Evolutionary conservation across 1,140 invertebrate genomes (phyloP).

Genomic region (Trissolcus basalis): DNA sequence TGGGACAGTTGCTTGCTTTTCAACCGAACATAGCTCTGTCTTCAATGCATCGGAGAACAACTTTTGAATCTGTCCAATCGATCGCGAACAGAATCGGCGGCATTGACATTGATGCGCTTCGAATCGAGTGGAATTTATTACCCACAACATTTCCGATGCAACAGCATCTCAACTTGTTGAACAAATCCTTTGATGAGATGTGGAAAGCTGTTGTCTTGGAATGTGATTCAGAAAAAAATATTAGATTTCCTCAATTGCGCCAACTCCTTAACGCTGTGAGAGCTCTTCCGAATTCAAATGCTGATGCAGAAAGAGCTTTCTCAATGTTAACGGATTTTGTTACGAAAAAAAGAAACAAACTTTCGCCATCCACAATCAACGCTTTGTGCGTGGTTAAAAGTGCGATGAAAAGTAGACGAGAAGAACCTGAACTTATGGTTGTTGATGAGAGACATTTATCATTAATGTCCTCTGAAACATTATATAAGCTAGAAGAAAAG

Average conservation of each 20-base stretch:
- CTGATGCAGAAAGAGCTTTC: slow-evolving; percentile 28
- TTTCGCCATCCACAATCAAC: background rate
- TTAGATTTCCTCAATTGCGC: background rate
- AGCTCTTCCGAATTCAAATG: slow-evolving; percentile 36
- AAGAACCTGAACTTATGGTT: slow-evolving; percentile 15
- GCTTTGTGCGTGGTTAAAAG: slow-evolving; percentile 20
- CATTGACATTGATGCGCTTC: slow-evolving; percentile 6
- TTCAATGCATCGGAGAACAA: background rate
- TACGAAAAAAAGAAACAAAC: slow-evolving; percentile 29
- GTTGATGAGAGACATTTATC: slow-evolving; percentile 11
- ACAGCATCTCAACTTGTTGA: background rate
- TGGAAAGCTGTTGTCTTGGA: slow-evolving; percentile 10
- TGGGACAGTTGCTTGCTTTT: slow-evolving; percentile 3
- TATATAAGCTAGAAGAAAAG: slow-evolving; percentile 3
- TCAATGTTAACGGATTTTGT: slow-evolving; percentile 26
- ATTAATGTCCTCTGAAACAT: slow-evolving; percentile 6
- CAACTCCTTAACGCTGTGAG: slow-evolving; percentile 3
- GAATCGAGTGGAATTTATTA: slow-evolving; percentile 11
- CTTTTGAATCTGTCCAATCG: slow-evolving; percentile 2
- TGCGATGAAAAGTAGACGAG: slow-evolving; percentile 6
- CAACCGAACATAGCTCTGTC: background rate
- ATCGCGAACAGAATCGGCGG: slow-evolving; percentile 17
- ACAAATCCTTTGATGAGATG: slow-evolving; percentile 12
- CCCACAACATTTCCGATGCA: background rate
- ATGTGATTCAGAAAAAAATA: background rate